A percentile compares a stretch with the other conserved stretches of the same genome.
Evolutionary conservation across 2,797 vertebrate genomes (phyloP).

Genomic region (Melanotaenia trifasciata): DNA sequence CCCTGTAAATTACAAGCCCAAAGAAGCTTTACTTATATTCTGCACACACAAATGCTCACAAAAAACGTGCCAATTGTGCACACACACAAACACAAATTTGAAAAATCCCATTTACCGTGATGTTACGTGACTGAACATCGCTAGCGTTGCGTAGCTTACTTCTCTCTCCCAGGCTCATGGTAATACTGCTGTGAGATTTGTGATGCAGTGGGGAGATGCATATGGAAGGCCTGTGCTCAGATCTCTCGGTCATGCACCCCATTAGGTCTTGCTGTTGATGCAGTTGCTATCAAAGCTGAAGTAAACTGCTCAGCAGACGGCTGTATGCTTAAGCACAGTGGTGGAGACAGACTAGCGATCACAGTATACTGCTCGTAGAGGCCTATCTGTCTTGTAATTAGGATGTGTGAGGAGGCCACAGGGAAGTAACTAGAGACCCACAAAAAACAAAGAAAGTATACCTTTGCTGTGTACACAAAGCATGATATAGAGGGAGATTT

Average conservation of each 20-base stretch:
- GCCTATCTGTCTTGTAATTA: constrained; percentile 75
- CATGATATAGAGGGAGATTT: constrained; percentile 41
- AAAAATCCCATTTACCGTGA: constrained; percentile 81
- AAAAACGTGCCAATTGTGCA: constrained; percentile 34
- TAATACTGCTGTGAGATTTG: constrained; percentile 82
- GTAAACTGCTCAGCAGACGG: constrained; percentile 76
- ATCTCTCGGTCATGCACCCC: constrained; percentile 82
- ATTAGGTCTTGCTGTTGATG: constrained; percentile 79
- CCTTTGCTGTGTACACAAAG: constrained; percentile 33
- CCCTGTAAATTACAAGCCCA: constrained; percentile 72
- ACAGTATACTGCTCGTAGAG: constrained; percentile 53
- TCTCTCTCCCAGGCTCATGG: constrained; percentile 71
- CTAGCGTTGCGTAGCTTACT: constrained; percentile 72
- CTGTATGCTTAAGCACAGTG: constrained; percentile 76
- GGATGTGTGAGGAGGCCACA: constrained; percentile 68
- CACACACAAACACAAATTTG: constrained; percentile 65
- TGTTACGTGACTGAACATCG: constrained; percentile 82
- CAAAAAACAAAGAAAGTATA: constrained; percentile 52
- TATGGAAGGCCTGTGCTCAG: constrained; percentile 81
- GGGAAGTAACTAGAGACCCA: constrained; percentile 63
- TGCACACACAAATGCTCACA: constrained; percentile 6
- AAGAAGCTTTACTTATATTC: constrained; percentile 55
- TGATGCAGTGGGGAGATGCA: constrained; percentile 81
- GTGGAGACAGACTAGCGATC: constrained; percentile 65
- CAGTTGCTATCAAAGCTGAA: constrained; percentile 78